Evolutionary conservation across 2,113 vertebrate species (phyloP).

Genomic region (Callorhinus ursinus): DNA sequence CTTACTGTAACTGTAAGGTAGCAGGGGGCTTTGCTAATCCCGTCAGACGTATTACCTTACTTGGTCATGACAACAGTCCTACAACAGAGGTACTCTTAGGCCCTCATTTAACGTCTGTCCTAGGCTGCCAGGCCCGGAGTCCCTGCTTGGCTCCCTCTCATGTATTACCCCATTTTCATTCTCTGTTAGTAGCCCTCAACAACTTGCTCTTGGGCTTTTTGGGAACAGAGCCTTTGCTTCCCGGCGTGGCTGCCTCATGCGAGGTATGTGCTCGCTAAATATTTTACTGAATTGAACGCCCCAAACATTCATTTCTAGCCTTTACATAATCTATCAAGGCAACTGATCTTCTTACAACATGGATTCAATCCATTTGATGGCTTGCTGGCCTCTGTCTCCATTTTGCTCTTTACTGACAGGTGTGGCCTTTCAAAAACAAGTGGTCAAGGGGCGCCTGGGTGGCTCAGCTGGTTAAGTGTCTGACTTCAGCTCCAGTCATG

Average conservation of each 20-base stretch:
- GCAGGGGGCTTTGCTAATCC: not conserved
- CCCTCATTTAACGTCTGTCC: not conserved
- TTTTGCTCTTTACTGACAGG: conserved; percentile 16
- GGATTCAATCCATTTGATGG: not conserved
- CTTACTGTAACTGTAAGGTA: not conserved
- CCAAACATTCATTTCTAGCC: not conserved
- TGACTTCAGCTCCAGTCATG: not conserved
- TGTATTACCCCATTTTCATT: not conserved
- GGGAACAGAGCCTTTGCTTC: not conserved
- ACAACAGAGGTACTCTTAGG: not conserved
- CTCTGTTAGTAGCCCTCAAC: not conserved
- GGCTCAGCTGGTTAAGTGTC: not conserved
- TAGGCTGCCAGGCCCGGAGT: not conserved
- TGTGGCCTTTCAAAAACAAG: conserved; percentile 20
- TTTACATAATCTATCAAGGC: not conserved
- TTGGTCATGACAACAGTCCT: not conserved
- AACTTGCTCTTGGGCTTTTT: not conserved
- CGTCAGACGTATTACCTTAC: no score
- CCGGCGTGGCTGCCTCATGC: not conserved
- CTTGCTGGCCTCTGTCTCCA: not conserved
- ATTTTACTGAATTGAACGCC: not conserved
- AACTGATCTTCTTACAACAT: not conserved
- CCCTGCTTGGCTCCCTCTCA: not conserved
- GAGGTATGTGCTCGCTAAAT: not conserved
- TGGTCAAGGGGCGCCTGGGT: not conserved